These are phyloP conservation scores for Emys orbicularis DNA, from an alignment of 2,797 vertebrate species.

Conservation along the genomic window DNA sequence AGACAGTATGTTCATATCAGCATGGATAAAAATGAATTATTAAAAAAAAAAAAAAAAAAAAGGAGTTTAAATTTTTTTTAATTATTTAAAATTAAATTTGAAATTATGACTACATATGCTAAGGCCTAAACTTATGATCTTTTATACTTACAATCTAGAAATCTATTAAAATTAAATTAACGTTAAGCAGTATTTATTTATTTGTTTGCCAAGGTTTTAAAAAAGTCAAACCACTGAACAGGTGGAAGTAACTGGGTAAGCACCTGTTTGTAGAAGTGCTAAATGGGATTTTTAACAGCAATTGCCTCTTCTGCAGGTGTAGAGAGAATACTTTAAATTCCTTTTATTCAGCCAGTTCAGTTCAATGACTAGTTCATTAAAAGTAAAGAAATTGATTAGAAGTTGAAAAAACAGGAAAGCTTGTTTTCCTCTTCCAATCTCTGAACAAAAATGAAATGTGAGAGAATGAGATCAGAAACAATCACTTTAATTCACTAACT, in stretches of 20 bases:
- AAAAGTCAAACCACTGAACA: not conserved
- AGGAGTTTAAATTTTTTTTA: not conserved
- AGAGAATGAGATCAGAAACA: no score
- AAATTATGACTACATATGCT: not conserved
- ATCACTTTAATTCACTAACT: no score
- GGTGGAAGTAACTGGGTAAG: not conserved
- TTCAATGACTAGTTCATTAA: no score
- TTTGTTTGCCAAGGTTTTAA: not conserved
- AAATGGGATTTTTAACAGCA: not conserved
- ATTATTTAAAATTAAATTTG: not conserved
- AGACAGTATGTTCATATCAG: not conserved
- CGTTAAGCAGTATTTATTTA: not conserved
- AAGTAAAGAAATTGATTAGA: no score
- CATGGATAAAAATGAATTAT: not conserved
- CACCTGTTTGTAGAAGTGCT: not conserved
- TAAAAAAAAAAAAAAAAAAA: no score
- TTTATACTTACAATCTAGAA: not conserved
- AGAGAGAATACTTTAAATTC: not conserved
- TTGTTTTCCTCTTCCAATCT: no score
- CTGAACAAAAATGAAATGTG: no score
- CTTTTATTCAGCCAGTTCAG: not conserved
- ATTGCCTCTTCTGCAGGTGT: not conserved
- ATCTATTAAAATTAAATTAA: not conserved
- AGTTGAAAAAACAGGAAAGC: no score
- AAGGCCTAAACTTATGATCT: not conserved